Percentiles rank a stretch among this genome's conserved stretches.
Conservation (phyloP, 2,797 vertebrate genomes). For the Catamblyrhynchus diadema region DNA sequence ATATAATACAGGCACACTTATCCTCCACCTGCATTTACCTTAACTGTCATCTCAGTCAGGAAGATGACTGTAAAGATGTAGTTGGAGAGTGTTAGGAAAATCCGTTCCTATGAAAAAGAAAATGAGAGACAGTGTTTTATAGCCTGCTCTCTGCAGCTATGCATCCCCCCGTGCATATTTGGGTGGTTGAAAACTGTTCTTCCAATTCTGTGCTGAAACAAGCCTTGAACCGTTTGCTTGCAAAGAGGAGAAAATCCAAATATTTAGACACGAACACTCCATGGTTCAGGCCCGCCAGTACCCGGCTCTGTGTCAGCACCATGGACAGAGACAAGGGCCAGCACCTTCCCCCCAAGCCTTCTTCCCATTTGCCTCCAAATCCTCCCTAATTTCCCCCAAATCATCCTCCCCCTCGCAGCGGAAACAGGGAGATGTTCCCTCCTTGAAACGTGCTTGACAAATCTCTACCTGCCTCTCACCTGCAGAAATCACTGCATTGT, state of each 20-base stretch:
- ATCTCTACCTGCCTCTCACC: background rate
- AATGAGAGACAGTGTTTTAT: background rate
- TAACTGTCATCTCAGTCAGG: conserved; percentile 94
- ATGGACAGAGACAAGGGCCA: background rate
- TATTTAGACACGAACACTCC: background rate
- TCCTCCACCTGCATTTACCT: conserved; percentile 74
- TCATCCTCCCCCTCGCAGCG: background rate
- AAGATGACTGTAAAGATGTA: conserved; percentile 99
- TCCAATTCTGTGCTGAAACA: background rate
- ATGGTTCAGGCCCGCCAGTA: rapidly evolving
- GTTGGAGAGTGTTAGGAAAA: conserved; percentile 95
- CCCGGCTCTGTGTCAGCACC: background rate
- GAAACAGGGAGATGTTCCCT: background rate
- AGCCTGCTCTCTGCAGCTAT: background rate
- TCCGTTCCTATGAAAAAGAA: conserved; percentile 84
- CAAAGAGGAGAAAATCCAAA: background rate
- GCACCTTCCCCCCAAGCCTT: background rate
- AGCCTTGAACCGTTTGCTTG: background rate
- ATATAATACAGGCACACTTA: background rate
- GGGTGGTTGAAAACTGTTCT: background rate
- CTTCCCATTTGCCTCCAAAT: background rate
- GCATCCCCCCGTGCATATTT: background rate
- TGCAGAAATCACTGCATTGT: background rate
- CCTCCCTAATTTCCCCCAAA: background rate
- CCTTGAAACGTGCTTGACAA: background rate